phyloP scores from a whole-genome alignment of 2,797 vertebrate genomes.

The Nyctibius grandis region DNA sequence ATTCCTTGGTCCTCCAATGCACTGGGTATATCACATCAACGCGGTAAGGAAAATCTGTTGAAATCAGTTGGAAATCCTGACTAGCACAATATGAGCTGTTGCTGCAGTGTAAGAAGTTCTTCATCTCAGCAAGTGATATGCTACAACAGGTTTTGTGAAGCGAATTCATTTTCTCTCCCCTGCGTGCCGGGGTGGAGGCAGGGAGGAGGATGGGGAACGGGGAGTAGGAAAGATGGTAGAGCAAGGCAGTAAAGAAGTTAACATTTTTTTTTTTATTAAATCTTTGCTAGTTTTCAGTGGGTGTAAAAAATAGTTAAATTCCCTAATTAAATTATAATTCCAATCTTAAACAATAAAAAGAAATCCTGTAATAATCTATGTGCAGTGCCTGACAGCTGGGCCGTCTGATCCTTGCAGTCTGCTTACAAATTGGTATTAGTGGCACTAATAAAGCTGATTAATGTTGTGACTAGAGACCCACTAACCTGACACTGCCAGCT shows the following conservation, averaged over 20 bases:
- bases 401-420: slow-evolving; percentile 91
- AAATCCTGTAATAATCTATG: slow-evolving; percentile 72
- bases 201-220: background rate
- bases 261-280: slow-evolving; percentile 5
- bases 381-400: slow-evolving; percentile 89
- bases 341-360: slow-evolving; percentile 74
- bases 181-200: slow-evolving; percentile 11
- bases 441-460: slow-evolving; percentile 96
- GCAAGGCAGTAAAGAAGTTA: background rate
- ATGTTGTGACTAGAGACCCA: slow-evolving; percentile 85
- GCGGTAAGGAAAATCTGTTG: slow-evolving; percentile 55
- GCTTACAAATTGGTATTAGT: slow-evolving; percentile 93
- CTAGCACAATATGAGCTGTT: slow-evolving; percentile 62
- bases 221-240: background rate
- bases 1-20: slow-evolving; percentile 26
- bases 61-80: slow-evolving; percentile 64
- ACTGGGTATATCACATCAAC: slow-evolving; percentile 55
- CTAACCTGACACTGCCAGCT: slow-evolving; percentile 87
- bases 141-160: slow-evolving; percentile 59
- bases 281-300: slow-evolving; percentile 27
- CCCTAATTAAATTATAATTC: slow-evolving; percentile 77
- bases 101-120: slow-evolving; percentile 61
- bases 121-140: slow-evolving; percentile 59
- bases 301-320: slow-evolving; percentile 68
- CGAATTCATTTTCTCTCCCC: slow-evolving; percentile 56